Evolutionary conservation across 2,113 vertebrate genomes (phyloP).

Genomic region (Podarcis muralis): DNA sequence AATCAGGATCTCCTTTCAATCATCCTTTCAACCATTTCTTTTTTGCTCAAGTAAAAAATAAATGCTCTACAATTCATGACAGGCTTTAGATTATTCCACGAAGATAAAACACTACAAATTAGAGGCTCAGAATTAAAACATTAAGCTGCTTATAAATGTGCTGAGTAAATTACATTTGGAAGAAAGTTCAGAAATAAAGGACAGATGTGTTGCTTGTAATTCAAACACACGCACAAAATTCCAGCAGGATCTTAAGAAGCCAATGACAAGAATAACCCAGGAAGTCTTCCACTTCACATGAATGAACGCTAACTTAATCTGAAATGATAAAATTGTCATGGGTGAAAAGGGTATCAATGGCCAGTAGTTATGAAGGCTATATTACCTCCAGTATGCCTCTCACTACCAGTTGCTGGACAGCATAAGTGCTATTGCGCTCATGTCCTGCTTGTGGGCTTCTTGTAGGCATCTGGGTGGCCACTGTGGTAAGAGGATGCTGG

Average conservation of each 20-base stretch:
- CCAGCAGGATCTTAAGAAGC: background rate
- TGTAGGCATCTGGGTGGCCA: too few relatives aligned
- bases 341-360: too few relatives aligned
- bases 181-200: slow-evolving; percentile 28
- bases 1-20: background rate
- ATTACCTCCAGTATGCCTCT: too few relatives aligned
- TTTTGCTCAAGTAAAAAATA: slow-evolving; percentile 8
- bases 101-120: slow-evolving; percentile 21
- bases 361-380: too few relatives aligned
- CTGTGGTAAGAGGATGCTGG: too few relatives aligned
- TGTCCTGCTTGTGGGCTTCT: too few relatives aligned
- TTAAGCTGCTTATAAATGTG: slow-evolving; percentile 19
- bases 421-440: too few relatives aligned
- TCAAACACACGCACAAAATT: background rate
- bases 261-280: background rate
- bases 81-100: background rate
- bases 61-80: background rate
- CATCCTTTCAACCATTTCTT: background rate
- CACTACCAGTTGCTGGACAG: too few relatives aligned
- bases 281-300: background rate
- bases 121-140: slow-evolving; percentile 39
- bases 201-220: slow-evolving; percentile 28
- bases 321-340: too few relatives aligned
- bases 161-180: slow-evolving; percentile 28
- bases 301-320: background rate